A percentile compares a stretch with the other conserved stretches of the same genome.
Evolutionary conservation across 2,113 vertebrate species (phyloP).

Genomic region (Protobothrops flavoviridis): DNA sequence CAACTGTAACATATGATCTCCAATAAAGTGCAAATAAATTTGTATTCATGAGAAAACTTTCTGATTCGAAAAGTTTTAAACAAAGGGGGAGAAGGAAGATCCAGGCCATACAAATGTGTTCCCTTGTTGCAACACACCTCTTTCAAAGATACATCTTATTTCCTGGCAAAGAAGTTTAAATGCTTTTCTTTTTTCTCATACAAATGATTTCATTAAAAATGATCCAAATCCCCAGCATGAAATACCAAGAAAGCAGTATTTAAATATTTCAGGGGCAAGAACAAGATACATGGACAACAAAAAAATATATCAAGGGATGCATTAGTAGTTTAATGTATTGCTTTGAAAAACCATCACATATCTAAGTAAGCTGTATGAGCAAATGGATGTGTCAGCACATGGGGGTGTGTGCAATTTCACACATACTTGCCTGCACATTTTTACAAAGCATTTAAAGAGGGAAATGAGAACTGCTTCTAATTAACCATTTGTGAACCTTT

Average conservation of each 20-base stretch:
- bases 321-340: constrained; percentile 44
- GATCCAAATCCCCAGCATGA: constrained; percentile 15
- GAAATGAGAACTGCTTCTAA: constrained; percentile 1
- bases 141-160: not conserved
- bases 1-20: not conserved
- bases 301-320: not conserved
- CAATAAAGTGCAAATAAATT: not conserved
- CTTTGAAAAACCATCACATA: constrained; percentile 59
- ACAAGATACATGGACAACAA: not conserved
- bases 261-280: not conserved
- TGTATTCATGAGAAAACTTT: not conserved
- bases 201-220: not conserved
- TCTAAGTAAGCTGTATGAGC: constrained; percentile 29
- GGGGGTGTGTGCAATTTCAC: constrained; percentile 41
- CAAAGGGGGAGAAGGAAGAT: not conserved
- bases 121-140: not conserved
- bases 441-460: constrained; percentile 40
- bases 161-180: not conserved
- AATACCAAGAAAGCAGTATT: constrained; percentile 25
- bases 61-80: not conserved
- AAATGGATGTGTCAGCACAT: constrained; percentile 43
- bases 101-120: not conserved
- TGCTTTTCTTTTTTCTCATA: not conserved
- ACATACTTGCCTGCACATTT: constrained; percentile 43
- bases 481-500: not conserved